Conservation (phyloP, 2,888 invertebrate species). For the Hypselothyrea guttata region DNA sequence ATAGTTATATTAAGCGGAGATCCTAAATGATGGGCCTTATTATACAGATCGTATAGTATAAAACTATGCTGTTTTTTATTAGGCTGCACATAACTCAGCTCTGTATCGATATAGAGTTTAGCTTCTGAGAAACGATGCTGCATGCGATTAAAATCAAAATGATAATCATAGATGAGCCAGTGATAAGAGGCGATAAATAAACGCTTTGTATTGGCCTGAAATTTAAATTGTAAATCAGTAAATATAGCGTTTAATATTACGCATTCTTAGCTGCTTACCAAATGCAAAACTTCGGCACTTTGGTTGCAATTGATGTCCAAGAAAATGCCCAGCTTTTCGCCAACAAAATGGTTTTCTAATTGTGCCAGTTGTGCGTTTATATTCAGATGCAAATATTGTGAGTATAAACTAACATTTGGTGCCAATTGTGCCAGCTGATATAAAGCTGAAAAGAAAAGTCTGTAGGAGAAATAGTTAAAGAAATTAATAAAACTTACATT, state of each 20-base stretch:
- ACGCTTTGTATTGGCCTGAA: slow-evolving; percentile 56
- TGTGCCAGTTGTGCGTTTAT: background rate
- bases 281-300: slow-evolving; percentile 54
- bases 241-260: background rate
- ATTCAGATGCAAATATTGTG: slow-evolving; percentile 44
- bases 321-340: slow-evolving; percentile 61
- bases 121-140: slow-evolving; percentile 53
- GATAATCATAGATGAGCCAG: slow-evolving; percentile 75
- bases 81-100: slow-evolving; percentile 68
- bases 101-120: slow-evolving; percentile 70
- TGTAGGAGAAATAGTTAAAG: background rate
- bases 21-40: slow-evolving; percentile 79
- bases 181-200: slow-evolving; percentile 63
- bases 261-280: no score
- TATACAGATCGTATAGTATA: slow-evolving; percentile 78
- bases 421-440: slow-evolving; percentile 33
- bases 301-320: slow-evolving; percentile 71
- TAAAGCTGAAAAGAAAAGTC: slow-evolving; percentile 49
- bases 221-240: background rate
- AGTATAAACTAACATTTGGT: slow-evolving; percentile 24
- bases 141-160: slow-evolving; percentile 29
- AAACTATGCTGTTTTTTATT: slow-evolving; percentile 16
- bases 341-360: slow-evolving; percentile 38
- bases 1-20: background rate
- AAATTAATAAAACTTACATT: slow-evolving; percentile 29